Evolutionary conservation across 2,888 invertebrate species (phyloP), one percentile per base, ranked within the genome.

Genomic region (Folsomia candida): DNA sequence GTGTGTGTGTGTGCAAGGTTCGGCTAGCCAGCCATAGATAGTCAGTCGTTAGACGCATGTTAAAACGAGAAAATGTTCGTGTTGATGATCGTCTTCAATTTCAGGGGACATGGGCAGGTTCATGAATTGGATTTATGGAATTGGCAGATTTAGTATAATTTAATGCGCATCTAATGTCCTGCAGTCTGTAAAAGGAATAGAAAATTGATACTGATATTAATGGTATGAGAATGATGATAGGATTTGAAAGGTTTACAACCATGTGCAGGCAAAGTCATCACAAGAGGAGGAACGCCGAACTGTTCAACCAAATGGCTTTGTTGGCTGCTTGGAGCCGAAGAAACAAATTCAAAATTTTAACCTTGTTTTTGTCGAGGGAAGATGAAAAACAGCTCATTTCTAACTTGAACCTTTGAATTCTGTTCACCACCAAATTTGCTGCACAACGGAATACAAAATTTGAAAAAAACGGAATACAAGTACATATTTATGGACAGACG

Each of bases 71-170:
- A 14, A 18, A 22, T 54, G 6, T n/a, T 54, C 54, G 20, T 54
- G 54, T 54, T 54, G 11, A 54, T 54, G 54, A 54, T 54, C 54
- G 22, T 54, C 11, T 54, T 37, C 37, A 54, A 54, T 54, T 18
- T 54, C 20, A n/a, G n/a, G n/a, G n/a, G n/a, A n/a, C n/a, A n/a
- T n/a, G n/a, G n/a, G n/a, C n/a, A n/a, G n/a, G n/a, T n/a, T n/a
- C n/a, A n/a, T n/a, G n/a, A n/a, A 54, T 54, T 54, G 54, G 54
- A 37, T 37, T 37, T 54, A 54, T 54, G 18, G 54, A 54, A 54
- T 54, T 54, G 54, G 54, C 54, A 54, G 54, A 54, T 54, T 54
- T 54, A 54, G 54, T 54, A 20, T 54, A 54, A 54, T 54, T 54
- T 54, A 54, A 54, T 6, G 54, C 54, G 54, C 54, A 54, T 54